Base-by-base conservation (phyloP, 1,140 invertebrate species). In the Brachionus paranguensis region DNA sequence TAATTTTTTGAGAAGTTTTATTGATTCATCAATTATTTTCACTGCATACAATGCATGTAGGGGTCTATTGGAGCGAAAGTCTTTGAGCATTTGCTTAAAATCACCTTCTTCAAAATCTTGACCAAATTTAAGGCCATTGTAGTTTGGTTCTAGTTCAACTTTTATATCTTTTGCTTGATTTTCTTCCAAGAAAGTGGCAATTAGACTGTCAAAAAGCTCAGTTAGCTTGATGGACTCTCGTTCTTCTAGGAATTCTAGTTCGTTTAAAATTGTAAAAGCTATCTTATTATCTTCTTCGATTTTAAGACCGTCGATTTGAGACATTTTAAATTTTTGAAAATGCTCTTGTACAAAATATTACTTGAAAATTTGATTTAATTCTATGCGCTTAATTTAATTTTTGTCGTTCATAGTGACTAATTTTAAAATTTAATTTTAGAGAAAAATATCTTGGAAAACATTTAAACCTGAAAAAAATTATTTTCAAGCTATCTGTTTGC, bases 91-190 rank as follows among this genome's bases (percentile, higher is more conserved):
- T 47, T 76, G 72, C 24, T 76, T 76, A 29, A 50, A 76, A 76
- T 76, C 72, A 14, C 72, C 43, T 17, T 76, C 72, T 76, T 76
- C 72, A 76, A 76, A 76, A 17, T 76, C 45, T 76, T 76, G 20
- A 12, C 72, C 72, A 76, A 76, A 76, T 76, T 76, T 76, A 27
- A 76, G 72, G 4, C 72, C 72, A 50, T 76, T 76, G 24, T 76
- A 76, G 33, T 50, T 76, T 76, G 43, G 12, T 50, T 76, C 72
- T 14, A 76, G 27, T 76, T 76, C 72, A 47, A 76, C 29, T 47
- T 76, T 76, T 14, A 76, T 76, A 1, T 76, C 72, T 27, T 76
- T 76, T 12, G 72, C 72, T 76, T 76, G 72, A 76, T 76, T 76
- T 50, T 76, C 72, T 76, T 76, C 72, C 14, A 76, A 37, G 50